A percentile compares a stretch with the other conserved stretches of the same genome.
These are phyloP conservation scores for Corapipo altera DNA, from an alignment of 2,113 vertebrate species.

Conservation along the genomic window DNA sequence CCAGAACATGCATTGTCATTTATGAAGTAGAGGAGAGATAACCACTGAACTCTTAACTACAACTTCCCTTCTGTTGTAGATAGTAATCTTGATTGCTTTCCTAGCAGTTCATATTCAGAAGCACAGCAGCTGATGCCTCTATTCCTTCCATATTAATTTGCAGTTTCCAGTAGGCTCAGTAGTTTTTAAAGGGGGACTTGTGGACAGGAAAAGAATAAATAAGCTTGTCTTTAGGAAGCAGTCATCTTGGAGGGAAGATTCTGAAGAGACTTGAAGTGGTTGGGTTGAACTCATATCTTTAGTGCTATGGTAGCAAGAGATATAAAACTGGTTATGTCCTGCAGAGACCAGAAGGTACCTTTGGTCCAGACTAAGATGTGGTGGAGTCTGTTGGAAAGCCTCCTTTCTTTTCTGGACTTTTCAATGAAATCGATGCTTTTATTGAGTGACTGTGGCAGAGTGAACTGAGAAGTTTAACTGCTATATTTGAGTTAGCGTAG, in stretches of 20 bases:
- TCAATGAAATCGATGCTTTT: not conserved
- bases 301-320: not conserved
- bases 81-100: not conserved
- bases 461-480: not conserved
- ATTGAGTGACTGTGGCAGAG: not conserved
- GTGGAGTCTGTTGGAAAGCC: not conserved
- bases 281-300: not conserved
- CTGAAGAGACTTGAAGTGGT: not conserved
- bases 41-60: not conserved
- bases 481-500: not conserved
- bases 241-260: not conserved
- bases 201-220: not conserved
- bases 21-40: not conserved
- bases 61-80: not conserved
- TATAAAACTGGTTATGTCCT: not conserved
- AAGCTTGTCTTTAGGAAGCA: not conserved
- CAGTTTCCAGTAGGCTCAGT: not conserved
- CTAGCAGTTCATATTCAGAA: not conserved
- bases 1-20: not conserved
- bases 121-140: not conserved
- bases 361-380: not conserved
- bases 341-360: not conserved
- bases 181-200: not conserved
- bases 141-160: not conserved
- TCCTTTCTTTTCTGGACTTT: not conserved